Evolutionary conservation across 2,888 invertebrate genomes (phyloP).

Genomic region (Camponotus fellah): DNA sequence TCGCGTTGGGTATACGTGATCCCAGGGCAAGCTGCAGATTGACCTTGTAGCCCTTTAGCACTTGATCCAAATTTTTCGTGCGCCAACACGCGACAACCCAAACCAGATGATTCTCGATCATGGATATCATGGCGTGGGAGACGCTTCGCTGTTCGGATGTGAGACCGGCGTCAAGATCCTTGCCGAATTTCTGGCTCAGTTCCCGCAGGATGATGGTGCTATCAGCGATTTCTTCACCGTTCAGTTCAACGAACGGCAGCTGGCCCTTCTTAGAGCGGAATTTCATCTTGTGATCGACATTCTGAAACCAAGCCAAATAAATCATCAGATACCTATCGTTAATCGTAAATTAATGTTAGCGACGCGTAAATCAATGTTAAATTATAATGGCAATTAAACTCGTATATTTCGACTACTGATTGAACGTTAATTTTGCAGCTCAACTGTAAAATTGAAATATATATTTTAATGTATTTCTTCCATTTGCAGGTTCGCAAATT

Average conservation of each 20-base stretch:
- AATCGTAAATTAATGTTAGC: background rate
- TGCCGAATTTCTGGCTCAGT: slow-evolving; percentile 93
- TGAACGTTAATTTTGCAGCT: background rate
- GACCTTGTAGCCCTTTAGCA: slow-evolving; percentile 96
- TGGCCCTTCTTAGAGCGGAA: slow-evolving; percentile 98
- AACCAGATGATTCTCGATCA: slow-evolving; percentile 97
- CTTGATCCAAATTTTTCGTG: slow-evolving; percentile 94
- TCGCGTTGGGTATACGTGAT: slow-evolving; percentile 94
- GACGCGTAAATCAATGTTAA: background rate
- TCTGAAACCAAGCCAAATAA: slow-evolving; percentile 87
- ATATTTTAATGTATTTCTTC: background rate
- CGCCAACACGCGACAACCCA: slow-evolving; percentile 98
- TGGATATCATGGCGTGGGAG: slow-evolving; percentile 96
- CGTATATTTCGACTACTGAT: background rate
- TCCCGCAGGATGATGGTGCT: slow-evolving; percentile 96
- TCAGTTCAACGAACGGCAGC: slow-evolving; percentile 97
- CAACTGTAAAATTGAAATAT: background rate
- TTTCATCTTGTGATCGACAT: slow-evolving; percentile 97
- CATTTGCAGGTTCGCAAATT: background rate
- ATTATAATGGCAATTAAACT: background rate
- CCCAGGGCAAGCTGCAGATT: slow-evolving; percentile 96
- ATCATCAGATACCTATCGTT: background rate
- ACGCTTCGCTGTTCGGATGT: slow-evolving; percentile 95
- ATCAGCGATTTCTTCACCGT: slow-evolving; percentile 97
- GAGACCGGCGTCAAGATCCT: slow-evolving; percentile 94